phyloP scores from a whole-genome alignment of 2,113 vertebrate genomes.

The Cyanoderma ruficeps region DNA sequence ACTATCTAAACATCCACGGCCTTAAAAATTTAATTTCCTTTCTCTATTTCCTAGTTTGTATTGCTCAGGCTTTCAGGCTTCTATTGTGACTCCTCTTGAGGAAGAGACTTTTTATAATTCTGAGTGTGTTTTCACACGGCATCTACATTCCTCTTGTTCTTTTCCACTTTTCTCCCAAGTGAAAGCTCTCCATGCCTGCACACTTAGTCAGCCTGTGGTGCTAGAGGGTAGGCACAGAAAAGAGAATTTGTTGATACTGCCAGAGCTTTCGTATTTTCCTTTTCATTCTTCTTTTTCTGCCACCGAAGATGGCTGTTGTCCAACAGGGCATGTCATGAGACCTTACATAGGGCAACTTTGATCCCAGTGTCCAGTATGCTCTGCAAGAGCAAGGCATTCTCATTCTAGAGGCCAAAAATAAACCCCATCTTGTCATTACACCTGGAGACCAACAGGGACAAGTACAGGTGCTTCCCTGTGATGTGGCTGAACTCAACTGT shows the following conservation, averaged over 20 bases:
- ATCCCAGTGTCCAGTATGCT: not conserved
- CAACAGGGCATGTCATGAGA: not conserved
- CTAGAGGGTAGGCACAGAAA: not conserved
- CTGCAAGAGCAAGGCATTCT: not conserved
- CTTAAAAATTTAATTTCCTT: conserved; percentile 62
- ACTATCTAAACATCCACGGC: conserved; percentile 12
- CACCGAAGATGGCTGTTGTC: not conserved
- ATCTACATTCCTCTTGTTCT: conserved; percentile 24
- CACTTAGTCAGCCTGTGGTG: not conserved
- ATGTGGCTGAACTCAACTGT: not conserved
- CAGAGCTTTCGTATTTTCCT: not conserved
- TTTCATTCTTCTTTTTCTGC: not conserved
- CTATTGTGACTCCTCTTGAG: not conserved
- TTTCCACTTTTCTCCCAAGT: not conserved
- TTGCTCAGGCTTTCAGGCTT: not conserved
- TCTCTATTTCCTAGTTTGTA: conserved; percentile 45
- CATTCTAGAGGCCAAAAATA: not conserved
- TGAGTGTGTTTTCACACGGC: not conserved
- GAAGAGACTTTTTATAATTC: conserved; percentile 6
- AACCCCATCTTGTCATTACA: not conserved
- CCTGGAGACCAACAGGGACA: not conserved
- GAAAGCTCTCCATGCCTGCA: not conserved
- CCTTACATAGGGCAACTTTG: not conserved
- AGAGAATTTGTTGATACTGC: not conserved
- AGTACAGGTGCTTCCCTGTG: not conserved